Conservation (phyloP, 2,888 invertebrate genomes). For the Amphipyra tragopoginis region DNA sequence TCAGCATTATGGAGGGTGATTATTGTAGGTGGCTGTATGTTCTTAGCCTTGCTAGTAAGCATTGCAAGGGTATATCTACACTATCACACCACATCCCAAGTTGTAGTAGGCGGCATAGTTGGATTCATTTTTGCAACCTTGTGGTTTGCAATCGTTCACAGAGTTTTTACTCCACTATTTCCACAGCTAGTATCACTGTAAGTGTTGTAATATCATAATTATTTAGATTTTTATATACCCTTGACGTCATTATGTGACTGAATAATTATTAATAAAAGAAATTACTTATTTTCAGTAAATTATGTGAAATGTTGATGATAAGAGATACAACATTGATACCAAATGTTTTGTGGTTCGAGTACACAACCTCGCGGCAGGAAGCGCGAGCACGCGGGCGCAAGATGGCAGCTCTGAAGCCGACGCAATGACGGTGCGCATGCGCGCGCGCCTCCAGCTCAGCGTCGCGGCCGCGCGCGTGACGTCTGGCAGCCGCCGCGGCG, state of each 20-base stretch:
- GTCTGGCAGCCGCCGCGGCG: conserved; percentile 78
- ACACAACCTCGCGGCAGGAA: conserved; percentile 96
- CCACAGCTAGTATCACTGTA: conserved; percentile 96
- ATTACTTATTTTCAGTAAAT: conserved; percentile 90
- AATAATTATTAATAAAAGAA: not conserved
- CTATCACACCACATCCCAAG: conserved; percentile 96
- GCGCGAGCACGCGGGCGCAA: conserved; percentile 94
- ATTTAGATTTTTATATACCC: not conserved
- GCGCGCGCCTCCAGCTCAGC: conserved; percentile 74
- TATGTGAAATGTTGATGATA: conserved; percentile 95
- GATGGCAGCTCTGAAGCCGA: conserved; percentile 93
- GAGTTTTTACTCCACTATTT: conserved; percentile 95
- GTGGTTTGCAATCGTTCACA: conserved; percentile 95
- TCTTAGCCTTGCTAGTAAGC: conserved; percentile 91
- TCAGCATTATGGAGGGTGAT: conserved; percentile 93
- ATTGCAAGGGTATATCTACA: conserved; percentile 95
- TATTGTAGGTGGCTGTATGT: conserved; percentile 91
- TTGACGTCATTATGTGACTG: not conserved
- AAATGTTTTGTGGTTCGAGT: conserved; percentile 98
- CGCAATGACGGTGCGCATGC: conserved; percentile 93
- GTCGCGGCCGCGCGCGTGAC: conserved; percentile 86
- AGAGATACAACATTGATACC: conserved; percentile 97
- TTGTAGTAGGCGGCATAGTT: conserved; percentile 93
- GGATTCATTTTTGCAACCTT: conserved; percentile 93
- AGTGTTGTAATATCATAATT: conserved; percentile 72